These are phyloP conservation scores for Pandemis corylana DNA, from an alignment of 2,888 invertebrate genomes.

Conservation along the genomic window DNA sequence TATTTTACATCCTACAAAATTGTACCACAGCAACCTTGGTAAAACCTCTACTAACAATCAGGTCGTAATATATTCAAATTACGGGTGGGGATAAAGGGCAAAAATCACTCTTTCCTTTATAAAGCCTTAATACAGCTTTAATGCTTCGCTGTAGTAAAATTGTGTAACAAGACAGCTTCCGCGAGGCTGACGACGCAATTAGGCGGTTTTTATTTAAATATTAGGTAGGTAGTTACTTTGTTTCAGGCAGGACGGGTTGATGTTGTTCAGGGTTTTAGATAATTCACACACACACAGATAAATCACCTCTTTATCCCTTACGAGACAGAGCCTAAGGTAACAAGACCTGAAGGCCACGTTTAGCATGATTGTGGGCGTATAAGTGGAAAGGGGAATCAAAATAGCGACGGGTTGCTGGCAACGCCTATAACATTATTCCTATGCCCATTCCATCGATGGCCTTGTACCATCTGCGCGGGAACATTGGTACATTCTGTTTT, in stretches of 20 bases:
- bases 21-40: slow-evolving; percentile 10
- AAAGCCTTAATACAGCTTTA: slow-evolving; percentile 33
- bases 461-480: too few species aligned
- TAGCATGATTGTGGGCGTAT: too few species aligned
- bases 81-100: slow-evolving; percentile 39
- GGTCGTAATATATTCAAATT: slow-evolving; percentile 42
- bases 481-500: too few species aligned
- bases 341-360: too few species aligned
- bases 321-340: too few species aligned
- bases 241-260: neutral
- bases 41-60: slow-evolving; percentile 36
- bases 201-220: slow-evolving; percentile 19
- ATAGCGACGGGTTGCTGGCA: too few species aligned
- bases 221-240: neutral
- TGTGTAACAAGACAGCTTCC: slow-evolving; percentile 29
- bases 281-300: neutral
- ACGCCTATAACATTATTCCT: too few species aligned
- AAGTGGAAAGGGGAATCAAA: too few species aligned
- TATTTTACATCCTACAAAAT: neutral
- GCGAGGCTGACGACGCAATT: slow-evolving; percentile 21
- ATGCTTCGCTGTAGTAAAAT: slow-evolving; percentile 28
- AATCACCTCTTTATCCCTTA: too few species aligned
- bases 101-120: slow-evolving; percentile 31
- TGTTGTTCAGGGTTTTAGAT: neutral
- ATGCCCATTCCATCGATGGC: too few species aligned